Evolutionary conservation across 2,797 vertebrate species (phyloP), one percentile per base, ranked within the genome.

Genomic region (Channallabes apus): DNA sequence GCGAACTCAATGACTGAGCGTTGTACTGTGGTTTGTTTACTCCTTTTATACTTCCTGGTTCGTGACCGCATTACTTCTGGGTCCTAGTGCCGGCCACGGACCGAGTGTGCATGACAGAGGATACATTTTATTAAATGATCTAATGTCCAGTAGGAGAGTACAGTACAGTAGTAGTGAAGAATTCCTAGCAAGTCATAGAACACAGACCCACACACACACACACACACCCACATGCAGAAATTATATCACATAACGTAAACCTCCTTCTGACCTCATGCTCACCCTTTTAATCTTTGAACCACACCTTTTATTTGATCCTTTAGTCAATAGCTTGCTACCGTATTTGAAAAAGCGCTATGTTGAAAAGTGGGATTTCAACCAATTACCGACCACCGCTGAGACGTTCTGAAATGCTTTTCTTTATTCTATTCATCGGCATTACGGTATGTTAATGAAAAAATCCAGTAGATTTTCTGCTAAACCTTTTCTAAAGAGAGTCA

Each of bases 401-500:
- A 82, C 27, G 20, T 71, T 54, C 80, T 82, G 24, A 77, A n/a
- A 82, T 86, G 35, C 54, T 15, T 69, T 46, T 68, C 41, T 61
- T 79, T 71, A 58, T 41, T 59, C 80, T 86, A 29, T 46, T 79
- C 41, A 83, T 35, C 38, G 59, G 58, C 24, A 79, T 71, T 83
- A 83, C n/a, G 27, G 41, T 27, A 14, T 8, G 38, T 17, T 86
- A 83, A 86, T 83, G 75, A 78, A 82, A 78, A 68, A 86, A 79
- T 62, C 51, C 54, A 51, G 80, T 32, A 81, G 62, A 69, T 86
- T 82, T 77, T 86, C 72, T 68, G 62, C 62, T 76, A 77, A 82
- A 59, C 15, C 81, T 72, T 82, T 86, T 79, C 73, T 62, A 78
- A 82, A 79, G 65, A 71, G 76, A 83, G 32, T 75, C 68, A 67